Evolutionary conservation across 2,888 invertebrate species (phyloP).

Genomic region (Cosmia trapezina): DNA sequence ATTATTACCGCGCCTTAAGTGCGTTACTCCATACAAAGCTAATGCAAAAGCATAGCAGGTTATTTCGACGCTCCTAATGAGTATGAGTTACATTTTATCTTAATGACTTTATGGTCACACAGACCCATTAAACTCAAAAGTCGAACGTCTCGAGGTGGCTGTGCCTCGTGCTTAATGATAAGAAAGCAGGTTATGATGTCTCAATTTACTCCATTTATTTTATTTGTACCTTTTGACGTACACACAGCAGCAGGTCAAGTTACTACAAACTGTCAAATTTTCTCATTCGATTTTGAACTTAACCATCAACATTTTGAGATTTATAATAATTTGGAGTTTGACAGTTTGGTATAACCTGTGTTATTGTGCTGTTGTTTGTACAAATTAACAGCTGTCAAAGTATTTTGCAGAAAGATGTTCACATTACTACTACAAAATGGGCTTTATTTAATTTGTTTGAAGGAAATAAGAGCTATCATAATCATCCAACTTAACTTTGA

Average conservation of each 20-base stretch:
- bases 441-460: neutral
- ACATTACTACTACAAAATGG: neutral
- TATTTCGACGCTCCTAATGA: conserved; percentile 37
- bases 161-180: conserved; percentile 35
- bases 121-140: conserved; percentile 46
- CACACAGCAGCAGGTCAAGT: no score
- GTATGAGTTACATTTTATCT: conserved; percentile 54
- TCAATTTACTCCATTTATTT: conserved; percentile 31
- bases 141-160: conserved; percentile 24
- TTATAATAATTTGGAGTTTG: no score
- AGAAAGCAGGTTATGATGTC: conserved; percentile 35
- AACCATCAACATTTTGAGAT: no score
- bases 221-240: conserved; percentile 19
- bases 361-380: no score
- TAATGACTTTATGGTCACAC: conserved; percentile 48
- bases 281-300: no score
- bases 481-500: conserved; percentile 7
- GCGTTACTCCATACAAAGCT: conserved; percentile 34
- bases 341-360: no score
- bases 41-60: conserved; percentile 24
- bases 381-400: conserved; percentile 15
- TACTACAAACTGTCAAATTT: no score
- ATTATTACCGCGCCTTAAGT: conserved; percentile 4
- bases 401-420: neutral
- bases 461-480: neutral